Percentiles rank a stretch among this genome's conserved stretches.
These are phyloP conservation scores for Nylanderia fulva DNA, from an alignment of 1,140 invertebrate genomes.

Conservation along the genomic window DNA sequence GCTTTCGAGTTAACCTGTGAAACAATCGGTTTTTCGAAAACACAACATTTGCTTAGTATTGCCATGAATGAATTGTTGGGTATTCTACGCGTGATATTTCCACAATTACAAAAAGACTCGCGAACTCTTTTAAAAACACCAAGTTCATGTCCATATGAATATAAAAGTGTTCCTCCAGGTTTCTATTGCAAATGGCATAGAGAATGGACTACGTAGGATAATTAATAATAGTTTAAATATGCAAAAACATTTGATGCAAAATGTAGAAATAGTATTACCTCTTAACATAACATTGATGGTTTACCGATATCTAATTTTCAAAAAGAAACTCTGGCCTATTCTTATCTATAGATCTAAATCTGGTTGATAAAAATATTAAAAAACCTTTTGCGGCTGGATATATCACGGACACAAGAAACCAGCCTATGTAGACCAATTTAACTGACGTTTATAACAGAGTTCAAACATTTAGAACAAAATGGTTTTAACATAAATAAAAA, in stretches of 20 bases:
- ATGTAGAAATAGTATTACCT: too few species aligned
- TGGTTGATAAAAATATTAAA: not conserved
- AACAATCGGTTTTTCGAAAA: not conserved
- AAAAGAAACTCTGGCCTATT: not conserved
- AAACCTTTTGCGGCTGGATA: not conserved
- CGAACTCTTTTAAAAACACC: conserved; percentile 15
- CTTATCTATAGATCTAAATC: too few species aligned
- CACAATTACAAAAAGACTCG: not conserved
- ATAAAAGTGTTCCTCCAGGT: not conserved
- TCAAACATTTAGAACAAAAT: conserved; percentile 10
- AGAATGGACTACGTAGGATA: too few species aligned
- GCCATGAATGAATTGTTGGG: too few species aligned
- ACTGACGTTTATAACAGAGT: not conserved
- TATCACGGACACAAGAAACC: not conserved
- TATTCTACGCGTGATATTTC: too few species aligned
- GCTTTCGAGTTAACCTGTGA: not conserved
- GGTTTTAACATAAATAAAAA: not conserved
- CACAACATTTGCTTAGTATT: too few species aligned
- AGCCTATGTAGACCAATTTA: not conserved
- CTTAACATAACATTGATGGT: not conserved
- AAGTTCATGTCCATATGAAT: conserved; percentile 15
- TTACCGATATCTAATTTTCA: conserved; percentile 15
- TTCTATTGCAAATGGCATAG: not conserved
- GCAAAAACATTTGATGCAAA: too few species aligned
- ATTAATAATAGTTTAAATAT: not conserved